phyloP scores from a whole-genome alignment of 2,113 vertebrate species.

The Podarcis muralis region DNA sequence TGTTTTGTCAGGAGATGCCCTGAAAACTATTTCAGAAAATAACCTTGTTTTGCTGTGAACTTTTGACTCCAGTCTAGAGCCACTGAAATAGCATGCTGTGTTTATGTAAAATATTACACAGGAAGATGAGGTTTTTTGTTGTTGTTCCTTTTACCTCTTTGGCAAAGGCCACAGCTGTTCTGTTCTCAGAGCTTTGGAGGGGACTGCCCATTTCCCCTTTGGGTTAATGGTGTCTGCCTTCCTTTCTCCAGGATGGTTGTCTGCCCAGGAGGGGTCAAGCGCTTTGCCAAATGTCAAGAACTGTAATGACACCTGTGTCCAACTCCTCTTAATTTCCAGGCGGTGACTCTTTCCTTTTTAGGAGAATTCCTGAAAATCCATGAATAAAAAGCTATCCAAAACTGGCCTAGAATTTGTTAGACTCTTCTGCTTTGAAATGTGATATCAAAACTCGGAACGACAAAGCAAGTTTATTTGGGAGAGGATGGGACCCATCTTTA shows the following conservation, averaged over 20 bases:
- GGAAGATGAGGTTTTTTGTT: not conserved
- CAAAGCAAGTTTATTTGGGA: not conserved
- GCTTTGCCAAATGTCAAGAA: not conserved
- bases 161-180: not conserved
- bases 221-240: not conserved
- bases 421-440: not conserved
- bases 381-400: not conserved
- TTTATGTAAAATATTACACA: not conserved
- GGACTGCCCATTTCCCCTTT: not conserved
- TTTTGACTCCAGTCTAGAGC: not conserved
- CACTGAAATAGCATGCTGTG: no score
- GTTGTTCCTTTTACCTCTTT: no score
- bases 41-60: not conserved
- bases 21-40: not conserved
- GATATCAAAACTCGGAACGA: not conserved
- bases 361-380: not conserved
- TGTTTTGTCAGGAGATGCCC: not conserved
- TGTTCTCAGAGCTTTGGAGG: not conserved
- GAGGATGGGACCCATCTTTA: no score
- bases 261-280: no score
- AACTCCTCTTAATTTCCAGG: no score
- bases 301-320: not conserved
- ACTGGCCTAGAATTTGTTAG: no score
- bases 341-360: not conserved
- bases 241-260: not conserved